Evolutionary conservation across 1,140 invertebrate genomes (phyloP), one percentile per base, ranked within the genome.

Genomic region (Zaprionus kolodkinae): DNA sequence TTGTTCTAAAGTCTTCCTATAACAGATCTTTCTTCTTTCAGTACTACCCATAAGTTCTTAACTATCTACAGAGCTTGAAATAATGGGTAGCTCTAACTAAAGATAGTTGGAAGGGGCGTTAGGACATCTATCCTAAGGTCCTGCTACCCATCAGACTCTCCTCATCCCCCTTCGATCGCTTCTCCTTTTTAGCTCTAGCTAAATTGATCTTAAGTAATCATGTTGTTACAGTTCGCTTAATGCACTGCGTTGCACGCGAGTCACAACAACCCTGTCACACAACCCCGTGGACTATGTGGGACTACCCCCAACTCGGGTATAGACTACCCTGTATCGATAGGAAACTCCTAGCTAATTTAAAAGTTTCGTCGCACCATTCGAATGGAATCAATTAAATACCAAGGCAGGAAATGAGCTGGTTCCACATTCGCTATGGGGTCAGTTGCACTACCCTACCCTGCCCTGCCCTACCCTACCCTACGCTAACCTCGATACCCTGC

Each of bases 201-300:
- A 50, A 21, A 50, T 50, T 15, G n/a, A 50, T 50, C 10, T 25
- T 21, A 50, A 50, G 45, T 50, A 50, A 50, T 21, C 45, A 50
- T 50, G 45, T 50, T 50, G 17, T 50, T 50, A 45, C 40, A 45
- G 40, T 45, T 45, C 40, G 13, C n/a, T 7, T 15, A 15, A 43
- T 43, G 40, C 40, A 15, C 40, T 21, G 10, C 11, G 4, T 25
- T 12, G 10, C n/a, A 48, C 15, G 9, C 45, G n/a, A 48, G 7
- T 1, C 45, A 21, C 17, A 50, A 25, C 17, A 21, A 50, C 45
- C 17, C 45, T 17, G 4, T 11, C 45, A 7, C 45, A 7, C n/a
- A n/a, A 43, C 45, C 45, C 45, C 21, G 3, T 1, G 10, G 1
- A 25, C 11, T 1, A 2, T 6, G n/a, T n/a, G 30, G 0, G 5